Conservation (phyloP, 2,888 invertebrate species). For the Altica lythri region DNA sequence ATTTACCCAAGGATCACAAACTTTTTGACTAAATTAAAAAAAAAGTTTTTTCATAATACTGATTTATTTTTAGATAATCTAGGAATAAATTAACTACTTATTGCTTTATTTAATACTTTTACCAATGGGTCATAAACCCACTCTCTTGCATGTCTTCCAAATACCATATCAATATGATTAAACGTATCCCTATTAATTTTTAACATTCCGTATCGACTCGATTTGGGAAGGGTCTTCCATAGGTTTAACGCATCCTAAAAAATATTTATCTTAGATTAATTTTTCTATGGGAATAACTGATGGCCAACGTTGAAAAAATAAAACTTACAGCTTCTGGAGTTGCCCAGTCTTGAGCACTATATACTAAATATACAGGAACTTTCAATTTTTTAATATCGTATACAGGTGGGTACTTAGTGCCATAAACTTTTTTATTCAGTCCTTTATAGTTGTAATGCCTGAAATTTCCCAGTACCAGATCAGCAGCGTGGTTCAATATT, state of each 20-base stretch:
- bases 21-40: no score
- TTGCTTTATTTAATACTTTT: conserved; percentile 41
- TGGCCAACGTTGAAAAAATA: no score
- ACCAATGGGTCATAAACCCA: conserved; percentile 60
- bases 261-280: no score
- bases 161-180: conserved; percentile 74
- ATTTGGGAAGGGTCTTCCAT: conserved; percentile 61
- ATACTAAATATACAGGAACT: conserved; percentile 62
- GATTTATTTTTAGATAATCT: no score
- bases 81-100: conserved; percentile 14
- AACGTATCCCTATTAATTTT: conserved; percentile 66
- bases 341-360: conserved; percentile 63
- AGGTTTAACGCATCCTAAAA: conserved; percentile 64
- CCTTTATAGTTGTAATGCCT: conserved; percentile 60
- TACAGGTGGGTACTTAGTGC: conserved; percentile 59
- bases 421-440: conserved; percentile 58
- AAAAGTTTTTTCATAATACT: no score
- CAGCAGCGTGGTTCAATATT: conserved; percentile 51
- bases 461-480: conserved; percentile 55
- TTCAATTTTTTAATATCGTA: conserved; percentile 60
- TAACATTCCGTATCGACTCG: conserved; percentile 58
- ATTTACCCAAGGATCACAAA: no score
- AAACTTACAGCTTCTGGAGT: conserved; percentile 60
- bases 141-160: conserved; percentile 64
- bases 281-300: no score